A percentile compares a stretch with the other conserved stretches of the same genome.
These are phyloP conservation scores for Anabacerthia variegaticeps DNA, from an alignment of 2,797 vertebrate genomes.

Conservation along the genomic window DNA sequence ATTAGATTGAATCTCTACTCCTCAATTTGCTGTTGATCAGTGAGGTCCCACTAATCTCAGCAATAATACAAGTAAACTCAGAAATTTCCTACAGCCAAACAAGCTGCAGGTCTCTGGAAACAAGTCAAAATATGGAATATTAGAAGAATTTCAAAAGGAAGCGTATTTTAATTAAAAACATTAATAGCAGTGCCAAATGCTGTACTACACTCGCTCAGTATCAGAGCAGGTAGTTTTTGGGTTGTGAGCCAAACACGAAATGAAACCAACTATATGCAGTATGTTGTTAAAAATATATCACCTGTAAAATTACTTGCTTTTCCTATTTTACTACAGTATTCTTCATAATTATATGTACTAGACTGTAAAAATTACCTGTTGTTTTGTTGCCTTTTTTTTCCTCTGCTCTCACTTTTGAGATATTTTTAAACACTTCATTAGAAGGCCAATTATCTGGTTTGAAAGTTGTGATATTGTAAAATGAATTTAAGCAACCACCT, in stretches of 20 bases:
- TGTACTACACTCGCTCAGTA: neutral
- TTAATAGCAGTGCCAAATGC: neutral
- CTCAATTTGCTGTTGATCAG: neutral
- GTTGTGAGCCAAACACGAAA: neutral
- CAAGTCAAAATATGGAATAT: neutral
- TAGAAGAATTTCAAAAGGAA: neutral
- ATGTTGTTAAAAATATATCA: neutral
- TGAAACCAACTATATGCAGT: neutral
- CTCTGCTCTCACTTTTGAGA: neutral
- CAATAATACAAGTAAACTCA: neutral
- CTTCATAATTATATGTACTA: neutral
- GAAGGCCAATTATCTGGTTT: conserved; percentile 18
- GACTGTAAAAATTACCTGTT: neutral
- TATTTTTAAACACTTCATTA: neutral
- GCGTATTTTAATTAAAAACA: neutral
- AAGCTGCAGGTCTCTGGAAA: conserved; percentile 12
- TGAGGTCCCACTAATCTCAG: neutral
- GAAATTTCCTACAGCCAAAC: neutral
- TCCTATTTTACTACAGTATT: conserved; percentile 1
- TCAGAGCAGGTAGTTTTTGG: neutral
- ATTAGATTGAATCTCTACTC: neutral
- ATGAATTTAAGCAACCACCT: conserved; percentile 55
- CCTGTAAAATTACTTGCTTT: neutral
- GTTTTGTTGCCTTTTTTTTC: neutral
- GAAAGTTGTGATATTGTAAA: conserved; percentile 1